Evolutionary conservation across 2,113 vertebrate genomes (phyloP).

Genomic region (Apistogramma diplotaenia): DNA sequence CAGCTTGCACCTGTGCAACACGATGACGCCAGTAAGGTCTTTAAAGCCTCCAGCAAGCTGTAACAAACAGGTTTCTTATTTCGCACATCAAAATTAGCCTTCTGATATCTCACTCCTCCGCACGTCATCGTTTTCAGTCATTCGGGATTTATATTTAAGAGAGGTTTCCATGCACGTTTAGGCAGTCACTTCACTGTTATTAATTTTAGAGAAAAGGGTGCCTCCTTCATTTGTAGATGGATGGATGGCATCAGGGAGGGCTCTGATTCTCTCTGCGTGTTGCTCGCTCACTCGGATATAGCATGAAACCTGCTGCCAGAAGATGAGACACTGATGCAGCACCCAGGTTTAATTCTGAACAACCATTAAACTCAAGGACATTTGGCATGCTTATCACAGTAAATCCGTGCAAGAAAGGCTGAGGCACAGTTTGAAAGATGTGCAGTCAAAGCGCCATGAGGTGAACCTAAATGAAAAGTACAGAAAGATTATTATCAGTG

Average conservation of each 20-base stretch:
- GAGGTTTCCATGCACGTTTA: neutral
- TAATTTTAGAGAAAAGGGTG: neutral
- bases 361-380: neutral
- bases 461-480: neutral
- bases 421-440: neutral
- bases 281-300: neutral
- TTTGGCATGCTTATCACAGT: neutral
- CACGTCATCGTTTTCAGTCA: neutral
- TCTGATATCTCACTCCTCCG: neutral
- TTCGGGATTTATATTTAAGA: neutral
- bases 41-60: neutral
- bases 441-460: neutral
- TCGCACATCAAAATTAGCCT: neutral
- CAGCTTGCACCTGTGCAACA: neutral
- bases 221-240: neutral
- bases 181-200: neutral
- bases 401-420: neutral
- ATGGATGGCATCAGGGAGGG: neutral
- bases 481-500: neutral
- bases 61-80: neutral
- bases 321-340: neutral
- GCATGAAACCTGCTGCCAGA: neutral
- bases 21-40: neutral
- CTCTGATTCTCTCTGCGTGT: neutral
- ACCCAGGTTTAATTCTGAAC: slow-evolving; percentile 1